These are phyloP conservation scores for Paelopatides confundens DNA, from an alignment of 53 echinoderm and acorn worm species.

Conservation along the genomic window DNA sequence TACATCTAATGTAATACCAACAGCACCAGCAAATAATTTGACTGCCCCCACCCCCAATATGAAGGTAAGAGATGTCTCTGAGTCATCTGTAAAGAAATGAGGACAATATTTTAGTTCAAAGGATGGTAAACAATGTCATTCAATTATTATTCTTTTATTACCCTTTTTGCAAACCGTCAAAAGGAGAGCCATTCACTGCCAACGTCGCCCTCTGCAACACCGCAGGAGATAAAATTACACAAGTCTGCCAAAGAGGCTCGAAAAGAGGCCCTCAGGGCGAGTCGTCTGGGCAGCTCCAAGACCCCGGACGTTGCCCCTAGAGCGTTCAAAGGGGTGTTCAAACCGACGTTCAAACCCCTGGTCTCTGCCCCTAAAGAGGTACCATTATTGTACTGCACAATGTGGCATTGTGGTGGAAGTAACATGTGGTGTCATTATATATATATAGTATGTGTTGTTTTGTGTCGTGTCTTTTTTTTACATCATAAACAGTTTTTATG, in stretches of 20 bases:
- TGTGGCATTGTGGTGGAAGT: neutral
- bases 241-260: conserved; percentile 52
- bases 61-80: no score
- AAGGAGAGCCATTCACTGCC: conserved; percentile 19
- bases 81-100: no score
- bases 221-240: neutral
- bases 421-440: no score
- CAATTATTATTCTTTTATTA: neutral
- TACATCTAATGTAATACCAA: no score
- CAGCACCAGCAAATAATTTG: no score
- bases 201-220: conserved; percentile 10
- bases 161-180: neutral
- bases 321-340: conserved; percentile 2
- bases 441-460: no score
- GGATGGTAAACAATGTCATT: neutral
- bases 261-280: conserved; percentile 77
- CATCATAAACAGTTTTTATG: no score
- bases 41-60: no score
- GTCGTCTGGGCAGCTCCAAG: conserved; percentile 50
- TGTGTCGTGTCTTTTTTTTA: no score
- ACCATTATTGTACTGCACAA: neutral
- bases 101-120: no score
- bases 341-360: conserved; percentile 7
- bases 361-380: conserved; percentile 33
- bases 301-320: conserved; percentile 36